Conservation (phyloP, 1,140 invertebrate genomes). For the Papilio helenus region DNA sequence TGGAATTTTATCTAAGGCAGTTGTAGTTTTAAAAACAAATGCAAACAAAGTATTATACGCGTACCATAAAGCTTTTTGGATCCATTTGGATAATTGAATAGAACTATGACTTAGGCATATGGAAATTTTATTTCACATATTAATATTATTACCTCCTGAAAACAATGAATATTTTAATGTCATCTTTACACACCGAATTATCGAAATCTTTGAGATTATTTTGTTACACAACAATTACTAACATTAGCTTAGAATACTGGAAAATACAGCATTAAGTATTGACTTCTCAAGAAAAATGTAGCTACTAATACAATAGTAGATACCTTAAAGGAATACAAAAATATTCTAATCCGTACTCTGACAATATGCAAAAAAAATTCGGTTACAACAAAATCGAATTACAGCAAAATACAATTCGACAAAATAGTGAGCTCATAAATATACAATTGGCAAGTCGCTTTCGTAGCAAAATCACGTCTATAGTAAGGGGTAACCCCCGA, state of each 20-base stretch:
- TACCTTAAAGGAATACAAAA: not conserved
- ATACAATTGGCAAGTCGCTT: slow-evolving; percentile 78
- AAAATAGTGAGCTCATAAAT: slow-evolving; percentile 79
- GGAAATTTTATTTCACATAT: too few relatives aligned
- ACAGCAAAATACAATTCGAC: slow-evolving; percentile 65
- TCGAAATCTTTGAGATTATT: too few relatives aligned
- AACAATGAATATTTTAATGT: too few relatives aligned
- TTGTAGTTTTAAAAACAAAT: too few relatives aligned
- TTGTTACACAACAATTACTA: too few relatives aligned
- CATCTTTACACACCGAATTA: too few relatives aligned
- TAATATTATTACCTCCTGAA: too few relatives aligned
- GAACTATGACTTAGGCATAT: too few relatives aligned
- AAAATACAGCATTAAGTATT: not conserved
- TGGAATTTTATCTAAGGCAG: not conserved
- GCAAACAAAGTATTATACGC: too few relatives aligned
- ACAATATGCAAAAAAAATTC: slow-evolving; percentile 35
- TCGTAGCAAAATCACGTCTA: slow-evolving; percentile 73
- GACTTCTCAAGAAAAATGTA: not conserved
- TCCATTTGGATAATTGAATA: too few relatives aligned
- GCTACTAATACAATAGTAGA: not conserved
- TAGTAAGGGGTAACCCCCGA: slow-evolving; percentile 59
- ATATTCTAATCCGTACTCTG: slow-evolving; percentile 8
- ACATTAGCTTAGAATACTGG: too few relatives aligned
- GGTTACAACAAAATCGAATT: slow-evolving; percentile 54
- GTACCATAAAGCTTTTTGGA: too few relatives aligned